Conservation (phyloP, 2,888 invertebrate species). For the Hemistola chrysoprasaria region DNA sequence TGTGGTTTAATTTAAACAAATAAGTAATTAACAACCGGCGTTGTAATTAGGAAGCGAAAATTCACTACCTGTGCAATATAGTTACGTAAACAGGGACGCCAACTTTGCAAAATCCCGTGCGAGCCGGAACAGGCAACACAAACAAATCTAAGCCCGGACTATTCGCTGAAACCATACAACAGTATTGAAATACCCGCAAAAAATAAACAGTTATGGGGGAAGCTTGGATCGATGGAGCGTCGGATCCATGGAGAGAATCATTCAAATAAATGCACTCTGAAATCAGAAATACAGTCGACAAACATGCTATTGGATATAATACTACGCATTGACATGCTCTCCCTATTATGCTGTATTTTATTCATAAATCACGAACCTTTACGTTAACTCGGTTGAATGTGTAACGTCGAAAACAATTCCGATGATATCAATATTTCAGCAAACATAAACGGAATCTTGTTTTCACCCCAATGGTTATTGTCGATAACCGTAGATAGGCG, state of each 20-base stretch:
- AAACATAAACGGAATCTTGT: slow-evolving; percentile 2
- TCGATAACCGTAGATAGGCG: slow-evolving; percentile 2
- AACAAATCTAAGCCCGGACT: slow-evolving; percentile 9
- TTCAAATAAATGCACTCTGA: slow-evolving; percentile 12
- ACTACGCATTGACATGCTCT: slow-evolving; percentile 3
- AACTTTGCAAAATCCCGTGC: slow-evolving; percentile 1
- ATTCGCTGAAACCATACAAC: slow-evolving; percentile 2
- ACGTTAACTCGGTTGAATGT: too few species aligned
- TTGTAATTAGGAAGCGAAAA: slow-evolving; percentile 9
- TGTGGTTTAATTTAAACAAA: slow-evolving; percentile 3
- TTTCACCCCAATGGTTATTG: not conserved
- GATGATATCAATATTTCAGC: slow-evolving; percentile 2
- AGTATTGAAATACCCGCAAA: slow-evolving; percentile 7
- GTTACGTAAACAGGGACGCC: not conserved
- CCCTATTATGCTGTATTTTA: not conserved
- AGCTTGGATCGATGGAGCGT: slow-evolving; percentile 5
- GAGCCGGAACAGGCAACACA: slow-evolving; percentile 7
- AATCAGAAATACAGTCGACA: slow-evolving; percentile 1
- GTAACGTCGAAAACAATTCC: not conserved
- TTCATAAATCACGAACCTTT: not conserved
- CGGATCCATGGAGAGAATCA: slow-evolving; percentile 8
- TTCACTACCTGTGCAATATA: not conserved
- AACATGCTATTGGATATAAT: slow-evolving; percentile 3
- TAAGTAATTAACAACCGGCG: slow-evolving; percentile 7
- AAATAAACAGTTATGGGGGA: slow-evolving; percentile 2